phyloP scores from a whole-genome alignment of 1,140 invertebrate genomes.

The Chymomyza costata region DNA sequence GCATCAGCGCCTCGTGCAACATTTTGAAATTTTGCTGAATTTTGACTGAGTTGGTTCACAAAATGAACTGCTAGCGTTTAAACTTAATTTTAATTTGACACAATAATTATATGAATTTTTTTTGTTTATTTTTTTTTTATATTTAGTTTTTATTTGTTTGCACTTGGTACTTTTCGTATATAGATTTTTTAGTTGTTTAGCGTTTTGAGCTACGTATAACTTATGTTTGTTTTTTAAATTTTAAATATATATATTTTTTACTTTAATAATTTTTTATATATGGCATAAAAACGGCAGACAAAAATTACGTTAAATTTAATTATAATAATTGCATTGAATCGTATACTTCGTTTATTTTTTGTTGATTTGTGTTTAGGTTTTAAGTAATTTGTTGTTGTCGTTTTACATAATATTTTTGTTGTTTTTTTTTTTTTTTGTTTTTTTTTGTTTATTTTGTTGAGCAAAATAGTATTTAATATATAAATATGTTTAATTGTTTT shows the following conservation, averaged over 20 bases:
- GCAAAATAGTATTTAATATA: slow-evolving; percentile 63
- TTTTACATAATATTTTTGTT: slow-evolving; percentile 42
- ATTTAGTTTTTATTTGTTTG: slow-evolving; percentile 38
- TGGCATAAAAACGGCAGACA: slow-evolving; percentile 43
- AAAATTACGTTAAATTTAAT: slow-evolving; percentile 53
- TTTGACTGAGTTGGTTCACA: slow-evolving; percentile 43
- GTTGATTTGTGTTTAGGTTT: slow-evolving; percentile 40
- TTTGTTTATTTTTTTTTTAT: slow-evolving; percentile 31
- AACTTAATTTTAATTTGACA: slow-evolving; percentile 61
- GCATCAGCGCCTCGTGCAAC: slow-evolving; percentile 74
- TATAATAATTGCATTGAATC: slow-evolving; percentile 74
- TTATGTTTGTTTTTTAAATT: slow-evolving; percentile 36
- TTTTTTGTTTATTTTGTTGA: slow-evolving; percentile 48
- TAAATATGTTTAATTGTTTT: slow-evolving; percentile 15
- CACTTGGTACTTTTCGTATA: slow-evolving; percentile 64
- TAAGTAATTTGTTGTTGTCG: slow-evolving; percentile 23
- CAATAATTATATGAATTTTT: slow-evolving; percentile 41
- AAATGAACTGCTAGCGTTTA: not conserved
- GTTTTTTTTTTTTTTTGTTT: slow-evolving; percentile 16
- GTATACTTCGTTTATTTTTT: slow-evolving; percentile 68
- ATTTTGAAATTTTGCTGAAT: slow-evolving; percentile 74
- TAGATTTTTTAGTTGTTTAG: slow-evolving; percentile 34
- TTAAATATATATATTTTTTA: slow-evolving; percentile 33
- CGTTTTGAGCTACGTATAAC: slow-evolving; percentile 58
- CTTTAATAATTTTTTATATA: slow-evolving; percentile 27